These are phyloP conservation scores for Caligus rogercresseyi DNA, from an alignment of 1,140 invertebrate genomes.

Conservation along the genomic window DNA sequence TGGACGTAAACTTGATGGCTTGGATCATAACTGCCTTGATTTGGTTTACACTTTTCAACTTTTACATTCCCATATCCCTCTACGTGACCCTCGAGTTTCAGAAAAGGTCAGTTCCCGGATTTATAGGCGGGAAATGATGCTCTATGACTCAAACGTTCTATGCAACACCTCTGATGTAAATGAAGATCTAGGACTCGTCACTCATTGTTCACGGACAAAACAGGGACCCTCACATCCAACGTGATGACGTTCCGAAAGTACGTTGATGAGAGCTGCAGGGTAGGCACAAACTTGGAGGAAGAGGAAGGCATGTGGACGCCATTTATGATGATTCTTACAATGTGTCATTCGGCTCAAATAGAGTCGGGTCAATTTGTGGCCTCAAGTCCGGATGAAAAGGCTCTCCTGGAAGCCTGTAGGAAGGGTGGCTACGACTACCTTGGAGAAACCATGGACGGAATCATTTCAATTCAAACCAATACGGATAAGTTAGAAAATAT, in stretches of 20 bases:
- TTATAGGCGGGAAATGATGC: conserved; percentile 42
- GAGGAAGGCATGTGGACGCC: conserved; percentile 1
- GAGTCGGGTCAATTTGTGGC: conserved; percentile 29
- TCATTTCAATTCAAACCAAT: not conserved
- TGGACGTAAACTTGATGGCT: not conserved
- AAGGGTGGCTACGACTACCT: conserved; percentile 24
- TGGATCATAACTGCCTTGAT: not conserved
- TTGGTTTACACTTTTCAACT: conserved; percentile 41
- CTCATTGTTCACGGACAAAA: conserved; percentile 48
- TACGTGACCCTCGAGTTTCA: conserved; percentile 48
- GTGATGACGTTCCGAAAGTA: conserved; percentile 45
- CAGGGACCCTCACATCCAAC: conserved; percentile 53
- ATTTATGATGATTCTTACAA: conserved; percentile 2
- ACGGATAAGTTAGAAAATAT: conserved; percentile 24
- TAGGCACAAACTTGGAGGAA: not conserved
- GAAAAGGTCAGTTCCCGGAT: conserved; percentile 44
- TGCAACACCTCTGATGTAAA: conserved; percentile 49
- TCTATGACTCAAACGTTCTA: conserved; percentile 37
- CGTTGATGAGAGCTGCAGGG: not conserved
- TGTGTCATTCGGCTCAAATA: conserved; percentile 13
- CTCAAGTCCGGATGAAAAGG: conserved; percentile 67
- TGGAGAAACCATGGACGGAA: conserved; percentile 1
- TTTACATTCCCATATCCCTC: conserved; percentile 48
- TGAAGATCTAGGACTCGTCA: conserved; percentile 47
- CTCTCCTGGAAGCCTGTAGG: conserved; percentile 52